These are phyloP conservation scores for Columbina picui DNA, from an alignment of 2,113 vertebrate genomes.

Conservation along the genomic window DNA sequence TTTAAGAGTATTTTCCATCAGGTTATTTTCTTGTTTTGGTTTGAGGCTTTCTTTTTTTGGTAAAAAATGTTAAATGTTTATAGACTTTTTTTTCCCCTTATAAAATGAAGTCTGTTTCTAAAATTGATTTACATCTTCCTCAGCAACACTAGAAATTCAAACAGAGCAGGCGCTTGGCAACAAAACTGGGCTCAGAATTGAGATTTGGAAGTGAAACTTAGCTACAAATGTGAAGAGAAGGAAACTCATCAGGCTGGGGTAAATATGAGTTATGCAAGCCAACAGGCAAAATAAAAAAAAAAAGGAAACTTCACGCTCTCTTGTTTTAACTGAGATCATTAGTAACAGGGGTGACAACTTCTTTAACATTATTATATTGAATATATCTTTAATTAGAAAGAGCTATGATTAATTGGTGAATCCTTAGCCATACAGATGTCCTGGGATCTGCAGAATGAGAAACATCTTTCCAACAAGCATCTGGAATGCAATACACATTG, in stretches of 20 bases:
- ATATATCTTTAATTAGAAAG: slow-evolving; percentile 34
- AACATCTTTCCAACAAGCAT: slow-evolving; percentile 18
- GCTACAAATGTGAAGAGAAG: not conserved
- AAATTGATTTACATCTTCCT: not conserved
- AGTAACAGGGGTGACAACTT: not conserved
- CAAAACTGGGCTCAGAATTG: not conserved
- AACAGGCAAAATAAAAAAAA: not conserved
- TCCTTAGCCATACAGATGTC: slow-evolving; percentile 1
- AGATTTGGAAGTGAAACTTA: not conserved
- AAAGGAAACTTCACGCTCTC: not conserved
- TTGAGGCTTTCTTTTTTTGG: not conserved
- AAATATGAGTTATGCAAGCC: not conserved
- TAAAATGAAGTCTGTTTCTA: slow-evolving; percentile 17
- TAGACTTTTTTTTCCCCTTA: not conserved
- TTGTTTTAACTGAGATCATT: slow-evolving; percentile 2
- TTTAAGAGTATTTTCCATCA: not conserved
- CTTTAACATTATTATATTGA: not conserved
- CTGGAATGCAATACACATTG: slow-evolving; percentile 20
- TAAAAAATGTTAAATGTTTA: not conserved
- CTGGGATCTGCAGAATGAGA: slow-evolving; percentile 8
- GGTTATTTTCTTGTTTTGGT: not conserved
- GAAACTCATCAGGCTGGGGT: not conserved
- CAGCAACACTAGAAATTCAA: not conserved
- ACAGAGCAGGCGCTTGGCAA: not conserved
- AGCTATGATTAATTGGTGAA: not conserved